Evolutionary conservation across 2,113 vertebrate species (phyloP), one percentile per base, ranked within the genome.

Genomic region (Ptyas mucosa): DNA sequence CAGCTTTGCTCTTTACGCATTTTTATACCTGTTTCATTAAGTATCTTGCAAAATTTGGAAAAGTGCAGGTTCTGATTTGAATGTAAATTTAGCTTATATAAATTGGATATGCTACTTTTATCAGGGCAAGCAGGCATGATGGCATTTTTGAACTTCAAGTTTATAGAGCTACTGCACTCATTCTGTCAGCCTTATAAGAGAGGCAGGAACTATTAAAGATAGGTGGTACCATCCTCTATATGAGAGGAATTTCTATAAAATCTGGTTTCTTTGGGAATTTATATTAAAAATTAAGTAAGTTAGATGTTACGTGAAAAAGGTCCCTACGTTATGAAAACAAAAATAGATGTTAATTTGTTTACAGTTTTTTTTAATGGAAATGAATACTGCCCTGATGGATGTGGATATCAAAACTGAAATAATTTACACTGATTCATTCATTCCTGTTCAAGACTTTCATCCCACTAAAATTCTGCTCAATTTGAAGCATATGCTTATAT

Each of bases 401-500:
- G 69, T 81, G 34, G 34, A 81, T 81, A 81, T 81, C 39, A 81
- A 39, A 81, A 81, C 18, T 81, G 69, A 81, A 18, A 81, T 81
- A 81, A 81, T 81, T 81, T 81, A 81, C 34, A 81, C 34, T 81
- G 34, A 81, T 81, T 81, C 34, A 81, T 39, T 39, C 69, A 81
- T 81, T 89, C 58, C 92, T 89, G 91, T 93, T 90, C 81, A 95
- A 88, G 54, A 94, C 93, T 94, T 3, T 49, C 3, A 9, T 23
- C 20, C 88, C 69, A 94, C 89, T 94, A 95, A 94, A 88, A 43
- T 91, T 52, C 21, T 91, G 57, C 75, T 94, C 90, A 96, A 95
- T 92, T 88, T 75, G 51, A 88, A 75, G 58, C 24, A 96, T 95
- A 85, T 93, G 92, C 85, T 88, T 92, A 43, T 93, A 94, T 91